A percentile compares a stretch with the other conserved stretches of the same genome.
Evolutionary conservation across 2,888 invertebrate species (phyloP).

Genomic region (Celastrina argiolus): DNA sequence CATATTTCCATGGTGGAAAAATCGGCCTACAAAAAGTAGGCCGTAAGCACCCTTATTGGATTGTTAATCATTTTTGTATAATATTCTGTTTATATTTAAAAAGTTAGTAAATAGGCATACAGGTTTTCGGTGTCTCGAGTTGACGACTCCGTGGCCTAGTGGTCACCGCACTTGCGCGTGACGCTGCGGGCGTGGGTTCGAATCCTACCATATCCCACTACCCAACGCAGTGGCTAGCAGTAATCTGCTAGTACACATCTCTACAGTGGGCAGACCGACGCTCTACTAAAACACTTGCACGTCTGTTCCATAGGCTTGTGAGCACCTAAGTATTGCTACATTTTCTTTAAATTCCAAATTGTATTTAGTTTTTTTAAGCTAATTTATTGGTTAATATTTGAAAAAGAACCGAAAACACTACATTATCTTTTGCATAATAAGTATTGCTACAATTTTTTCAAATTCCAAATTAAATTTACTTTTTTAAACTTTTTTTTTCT

Average conservation of each 20-base stretch:
- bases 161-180: background rate
- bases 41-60: too few relatives aligned
- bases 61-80: too few relatives aligned
- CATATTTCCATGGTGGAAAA: too few relatives aligned
- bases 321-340: constrained; percentile 43
- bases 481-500: too few relatives aligned
- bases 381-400: too few relatives aligned
- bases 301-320: constrained; percentile 36
- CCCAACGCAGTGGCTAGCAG: constrained; percentile 39
- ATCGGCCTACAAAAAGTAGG: too few relatives aligned
- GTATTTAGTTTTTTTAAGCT: too few relatives aligned
- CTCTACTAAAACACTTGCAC: constrained; percentile 38
- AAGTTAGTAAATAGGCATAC: background rate
- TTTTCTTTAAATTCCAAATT: background rate
- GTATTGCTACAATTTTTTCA: too few relatives aligned
- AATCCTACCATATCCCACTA: constrained; percentile 30
- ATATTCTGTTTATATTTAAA: too few relatives aligned
- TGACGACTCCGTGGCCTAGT: background rate
- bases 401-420: too few relatives aligned
- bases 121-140: background rate
- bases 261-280: constrained; percentile 38
- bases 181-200: background rate
- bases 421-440: too few relatives aligned
- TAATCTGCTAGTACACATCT: constrained; percentile 32
- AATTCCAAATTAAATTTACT: too few relatives aligned